Conservation (phyloP, 2,888 invertebrate genomes). For the Allophyes oxyacanthae region DNA sequence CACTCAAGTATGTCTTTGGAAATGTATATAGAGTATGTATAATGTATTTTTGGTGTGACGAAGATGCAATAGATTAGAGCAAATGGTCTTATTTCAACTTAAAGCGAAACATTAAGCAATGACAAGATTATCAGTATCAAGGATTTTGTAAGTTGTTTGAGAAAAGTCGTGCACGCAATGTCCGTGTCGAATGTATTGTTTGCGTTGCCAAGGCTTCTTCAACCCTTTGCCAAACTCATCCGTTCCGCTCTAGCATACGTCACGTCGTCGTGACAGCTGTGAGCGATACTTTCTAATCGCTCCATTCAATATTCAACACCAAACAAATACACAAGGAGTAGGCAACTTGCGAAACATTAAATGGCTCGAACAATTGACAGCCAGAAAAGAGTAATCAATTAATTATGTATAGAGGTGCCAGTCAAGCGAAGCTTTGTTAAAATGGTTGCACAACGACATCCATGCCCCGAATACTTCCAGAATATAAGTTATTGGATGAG, state of each 20-base stretch:
- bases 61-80: background rate
- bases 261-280: conserved; percentile 87
- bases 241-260: conserved; percentile 86
- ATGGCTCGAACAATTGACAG: conserved; percentile 79
- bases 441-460: conserved; percentile 63
- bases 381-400: conserved; percentile 78
- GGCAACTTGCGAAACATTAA: conserved; percentile 82
- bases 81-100: conserved; percentile 19
- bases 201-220: conserved; percentile 77
- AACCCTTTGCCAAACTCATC: conserved; percentile 84
- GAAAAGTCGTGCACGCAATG: conserved; percentile 74
- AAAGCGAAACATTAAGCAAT: conserved; percentile 8
- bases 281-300: conserved; percentile 86
- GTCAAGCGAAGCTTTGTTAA: conserved; percentile 67
- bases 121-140: conserved; percentile 11
- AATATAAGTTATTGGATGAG: conserved; percentile 52
- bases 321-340: conserved; percentile 80
- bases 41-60: conserved; percentile 7
- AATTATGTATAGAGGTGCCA: conserved; percentile 77
- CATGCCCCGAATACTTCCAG: conserved; percentile 48
- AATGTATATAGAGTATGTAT: conserved; percentile 7
- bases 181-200: conserved; percentile 84
- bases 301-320: conserved; percentile 76
- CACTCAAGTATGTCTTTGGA: conserved; percentile 46
- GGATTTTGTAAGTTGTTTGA: conserved; percentile 40